These are phyloP conservation scores for Aurelia sp. DNA, from an alignment of 30 jellyfish, hydroid and myxozoan genomes.

Conservation along the genomic window DNA sequence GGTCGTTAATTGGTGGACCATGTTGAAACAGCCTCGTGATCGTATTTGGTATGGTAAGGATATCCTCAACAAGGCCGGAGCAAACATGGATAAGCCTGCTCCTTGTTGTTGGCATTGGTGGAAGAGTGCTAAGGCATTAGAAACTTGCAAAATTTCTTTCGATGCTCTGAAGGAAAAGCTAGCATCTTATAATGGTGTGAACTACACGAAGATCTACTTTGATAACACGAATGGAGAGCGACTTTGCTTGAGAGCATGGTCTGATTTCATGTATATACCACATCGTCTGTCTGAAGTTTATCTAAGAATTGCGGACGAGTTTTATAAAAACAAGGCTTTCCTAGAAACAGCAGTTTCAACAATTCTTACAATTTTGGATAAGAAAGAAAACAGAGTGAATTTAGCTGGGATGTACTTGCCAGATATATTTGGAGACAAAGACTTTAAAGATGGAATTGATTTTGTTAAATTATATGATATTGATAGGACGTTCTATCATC, in stretches of 20 bases:
- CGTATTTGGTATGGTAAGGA: slow-evolving; percentile 70
- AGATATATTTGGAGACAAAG: slow-evolving; percentile 61
- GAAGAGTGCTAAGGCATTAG: slow-evolving; percentile 37
- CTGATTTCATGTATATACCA: slow-evolving; percentile 79
- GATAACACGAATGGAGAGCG: slow-evolving; percentile 52
- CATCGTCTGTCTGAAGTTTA: slow-evolving; percentile 1
- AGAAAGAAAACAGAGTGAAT: slow-evolving; percentile 38
- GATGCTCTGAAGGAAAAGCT: slow-evolving; percentile 10
- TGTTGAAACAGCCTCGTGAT: slow-evolving; percentile 33
- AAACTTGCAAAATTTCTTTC: slow-evolving; percentile 50
- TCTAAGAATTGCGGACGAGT: slow-evolving; percentile 18
- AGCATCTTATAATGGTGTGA: slow-evolving; percentile 34
- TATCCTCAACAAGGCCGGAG: slow-evolving; percentile 36
- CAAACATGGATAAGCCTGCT: slow-evolving; percentile 61
- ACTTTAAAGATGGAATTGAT: slow-evolving; percentile 27
- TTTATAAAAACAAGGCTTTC: slow-evolving; percentile 39
- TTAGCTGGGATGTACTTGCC: slow-evolving; percentile 74
- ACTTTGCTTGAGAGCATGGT: slow-evolving; percentile 57
- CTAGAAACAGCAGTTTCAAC: slow-evolving; percentile 78
- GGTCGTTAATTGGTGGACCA: slow-evolving; percentile 84
- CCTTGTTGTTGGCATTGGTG: slow-evolving; percentile 83
- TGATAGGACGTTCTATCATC: slow-evolving; percentile 50
- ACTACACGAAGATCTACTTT: slow-evolving; percentile 29
- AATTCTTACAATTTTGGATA: slow-evolving; percentile 57
- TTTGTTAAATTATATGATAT: slow-evolving; percentile 16